Evolutionary conservation across 2,113 vertebrate species (phyloP).

Genomic region (Serilophus lunatus): DNA sequence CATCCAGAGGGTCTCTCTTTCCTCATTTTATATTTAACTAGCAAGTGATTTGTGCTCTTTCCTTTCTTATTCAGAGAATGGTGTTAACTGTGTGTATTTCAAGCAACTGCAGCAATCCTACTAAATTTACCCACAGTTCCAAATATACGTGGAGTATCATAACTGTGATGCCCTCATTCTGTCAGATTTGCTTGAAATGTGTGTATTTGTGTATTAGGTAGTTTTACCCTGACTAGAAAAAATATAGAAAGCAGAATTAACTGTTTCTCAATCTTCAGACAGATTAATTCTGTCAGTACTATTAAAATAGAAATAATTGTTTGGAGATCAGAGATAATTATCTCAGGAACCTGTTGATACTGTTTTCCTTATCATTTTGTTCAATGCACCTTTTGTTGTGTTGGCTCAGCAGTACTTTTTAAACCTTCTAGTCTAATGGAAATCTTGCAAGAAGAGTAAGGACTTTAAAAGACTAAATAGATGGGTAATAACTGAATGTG

Average conservation of each 20-base stretch:
- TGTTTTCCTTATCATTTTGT: conserved; percentile 9
- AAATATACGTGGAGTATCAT: not conserved
- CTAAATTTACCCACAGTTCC: conserved; percentile 25
- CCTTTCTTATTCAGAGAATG: not conserved
- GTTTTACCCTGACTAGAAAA: conserved; percentile 7
- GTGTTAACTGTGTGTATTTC: not conserved
- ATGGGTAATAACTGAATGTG: not conserved
- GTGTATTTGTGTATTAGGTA: conserved; percentile 45
- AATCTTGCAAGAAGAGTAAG: conserved; percentile 11
- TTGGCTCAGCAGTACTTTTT: conserved; percentile 23
- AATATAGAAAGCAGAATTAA: not conserved
- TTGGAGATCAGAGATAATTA: conserved; percentile 29
- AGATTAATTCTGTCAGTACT: not conserved
- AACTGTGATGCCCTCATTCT: conserved; percentile 55
- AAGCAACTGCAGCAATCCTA: not conserved
- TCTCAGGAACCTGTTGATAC: conserved; percentile 8
- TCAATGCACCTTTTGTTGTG: conserved; percentile 15
- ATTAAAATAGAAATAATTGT: not conserved
- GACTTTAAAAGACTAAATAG: conserved; percentile 4
- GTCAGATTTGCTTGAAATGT: conserved; percentile 62
- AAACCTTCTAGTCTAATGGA: not conserved
- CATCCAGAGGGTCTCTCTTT: not conserved
- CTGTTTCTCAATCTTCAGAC: not conserved
- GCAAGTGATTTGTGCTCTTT: not conserved
- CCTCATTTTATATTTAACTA: not conserved